Percentiles rank a stretch among this genome's conserved stretches.
These are phyloP conservation scores for Sparus aurata DNA, from an alignment of 2,797 vertebrate species.

Conservation along the genomic window DNA sequence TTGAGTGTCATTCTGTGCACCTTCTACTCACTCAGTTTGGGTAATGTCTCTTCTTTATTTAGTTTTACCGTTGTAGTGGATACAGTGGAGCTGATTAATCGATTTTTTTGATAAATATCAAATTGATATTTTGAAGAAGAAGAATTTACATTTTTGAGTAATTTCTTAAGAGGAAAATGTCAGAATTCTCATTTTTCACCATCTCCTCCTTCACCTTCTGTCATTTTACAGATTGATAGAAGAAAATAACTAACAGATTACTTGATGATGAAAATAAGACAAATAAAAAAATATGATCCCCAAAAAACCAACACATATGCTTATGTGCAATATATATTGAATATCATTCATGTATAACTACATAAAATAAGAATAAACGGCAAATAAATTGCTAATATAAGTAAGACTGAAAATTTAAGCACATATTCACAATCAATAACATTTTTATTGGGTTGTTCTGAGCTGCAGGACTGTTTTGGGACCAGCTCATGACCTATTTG, in stretches of 20 bases:
- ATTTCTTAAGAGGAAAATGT: no score
- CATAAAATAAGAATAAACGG: background rate
- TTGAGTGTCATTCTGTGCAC: constrained; percentile 8
- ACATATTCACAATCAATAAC: background rate
- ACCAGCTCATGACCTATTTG: background rate
- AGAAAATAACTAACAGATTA: no score
- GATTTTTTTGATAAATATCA: no score
- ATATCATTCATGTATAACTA: background rate
- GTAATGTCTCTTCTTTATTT: constrained; percentile 5
- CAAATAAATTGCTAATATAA: background rate
- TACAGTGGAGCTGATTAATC: no score
- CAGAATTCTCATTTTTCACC: no score
- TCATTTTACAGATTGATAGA: no score
- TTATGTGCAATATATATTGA: no score
- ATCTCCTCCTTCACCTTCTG: no score
- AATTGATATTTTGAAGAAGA: no score
- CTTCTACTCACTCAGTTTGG: constrained; percentile 14
- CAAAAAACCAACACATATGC: no score
- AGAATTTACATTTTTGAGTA: no score
- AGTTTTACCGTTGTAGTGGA: background rate
- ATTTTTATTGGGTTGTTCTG: background rate
- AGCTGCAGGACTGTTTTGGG: background rate
- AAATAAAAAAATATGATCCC: background rate
- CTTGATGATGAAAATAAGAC: background rate
- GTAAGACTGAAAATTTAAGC: background rate